phyloP scores from a whole-genome alignment of 35 echinoderm and acorn worm species.

The Eucidaris tribuloides region DNA sequence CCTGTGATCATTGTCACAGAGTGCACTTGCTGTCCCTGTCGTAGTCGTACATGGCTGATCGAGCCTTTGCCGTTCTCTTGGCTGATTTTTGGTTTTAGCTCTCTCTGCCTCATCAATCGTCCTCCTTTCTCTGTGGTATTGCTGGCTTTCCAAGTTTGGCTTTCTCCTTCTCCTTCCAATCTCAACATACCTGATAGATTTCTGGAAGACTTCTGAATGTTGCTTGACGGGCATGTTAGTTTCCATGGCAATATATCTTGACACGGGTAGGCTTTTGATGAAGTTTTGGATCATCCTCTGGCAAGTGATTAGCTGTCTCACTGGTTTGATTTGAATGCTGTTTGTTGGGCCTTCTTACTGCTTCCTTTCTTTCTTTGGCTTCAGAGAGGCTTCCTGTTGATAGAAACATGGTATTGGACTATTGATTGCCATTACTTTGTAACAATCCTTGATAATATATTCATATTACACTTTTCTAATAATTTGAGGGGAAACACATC shows the following conservation, averaged over 20 bases:
- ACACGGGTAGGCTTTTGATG: conserved; percentile 45
- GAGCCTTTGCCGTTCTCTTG: conserved; percentile 35
- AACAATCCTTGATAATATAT: no score
- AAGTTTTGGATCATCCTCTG: conserved; percentile 44
- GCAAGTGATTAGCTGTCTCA: neutral
- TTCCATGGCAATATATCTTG: conserved; percentile 63
- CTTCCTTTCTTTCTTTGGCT: conserved; percentile 49
- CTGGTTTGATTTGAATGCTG: neutral
- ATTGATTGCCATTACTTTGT: no score
- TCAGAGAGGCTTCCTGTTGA: conserved; percentile 62
- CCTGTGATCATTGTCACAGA: no score
- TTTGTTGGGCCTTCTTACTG: conserved; percentile 37
- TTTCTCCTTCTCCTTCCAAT: conserved; percentile 20
- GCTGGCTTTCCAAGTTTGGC: neutral
- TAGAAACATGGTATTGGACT: no score
- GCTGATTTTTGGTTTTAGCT: neutral
- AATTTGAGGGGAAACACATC: no score
- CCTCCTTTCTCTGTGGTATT: no score
- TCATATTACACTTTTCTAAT: no score
- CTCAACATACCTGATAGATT: neutral
- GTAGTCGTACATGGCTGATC: conserved; percentile 58
- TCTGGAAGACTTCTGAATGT: neutral
- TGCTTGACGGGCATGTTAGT: conserved; percentile 1
- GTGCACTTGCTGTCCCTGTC: neutral
- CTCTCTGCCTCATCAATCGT: conserved; percentile 16